Percentiles rank a stretch among this genome's conserved stretches.
These are phyloP conservation scores for Dicyrtoma fusca DNA, from an alignment of 2,888 invertebrate species.

Conservation along the genomic window DNA sequence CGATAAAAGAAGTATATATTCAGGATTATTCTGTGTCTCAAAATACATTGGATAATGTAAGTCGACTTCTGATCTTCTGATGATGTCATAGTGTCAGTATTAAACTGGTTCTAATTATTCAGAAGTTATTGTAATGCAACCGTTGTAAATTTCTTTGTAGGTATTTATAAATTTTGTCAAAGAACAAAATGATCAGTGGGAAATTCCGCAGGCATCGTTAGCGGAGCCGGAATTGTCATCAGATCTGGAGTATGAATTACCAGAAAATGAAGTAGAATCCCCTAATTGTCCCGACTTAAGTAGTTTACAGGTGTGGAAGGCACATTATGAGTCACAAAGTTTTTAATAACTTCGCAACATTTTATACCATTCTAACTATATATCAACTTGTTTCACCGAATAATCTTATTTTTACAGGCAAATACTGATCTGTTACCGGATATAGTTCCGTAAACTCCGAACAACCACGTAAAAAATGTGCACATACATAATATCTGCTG, in stretches of 20 bases:
- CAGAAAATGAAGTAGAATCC: not conserved
- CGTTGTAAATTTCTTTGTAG: constrained; percentile 40
- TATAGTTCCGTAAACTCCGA: constrained; percentile 34
- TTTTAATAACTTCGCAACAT: no score
- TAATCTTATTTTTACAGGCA: not conserved
- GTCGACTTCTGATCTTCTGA: not conserved
- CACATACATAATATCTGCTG: no score
- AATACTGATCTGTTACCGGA: constrained; percentile 38
- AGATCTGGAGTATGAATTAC: constrained; percentile 5
- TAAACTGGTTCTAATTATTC: not conserved
- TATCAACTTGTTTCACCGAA: not conserved
- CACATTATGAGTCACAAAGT: no score
- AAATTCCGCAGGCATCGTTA: constrained; percentile 17
- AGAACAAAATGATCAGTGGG: constrained; percentile 54
- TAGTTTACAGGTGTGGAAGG: not conserved
- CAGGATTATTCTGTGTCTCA: constrained; percentile 65
- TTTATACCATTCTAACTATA: no score
- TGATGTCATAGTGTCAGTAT: not conserved
- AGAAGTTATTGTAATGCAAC: not conserved
- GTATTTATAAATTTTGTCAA: constrained; percentile 58
- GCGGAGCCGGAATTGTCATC: not conserved
- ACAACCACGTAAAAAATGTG: no score
- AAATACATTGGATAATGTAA: constrained; percentile 66
- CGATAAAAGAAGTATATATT: constrained; percentile 59
- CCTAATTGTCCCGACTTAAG: not conserved